Conservation (phyloP, 2,113 vertebrate genomes). For the Corynorhinus townsendii region DNA sequence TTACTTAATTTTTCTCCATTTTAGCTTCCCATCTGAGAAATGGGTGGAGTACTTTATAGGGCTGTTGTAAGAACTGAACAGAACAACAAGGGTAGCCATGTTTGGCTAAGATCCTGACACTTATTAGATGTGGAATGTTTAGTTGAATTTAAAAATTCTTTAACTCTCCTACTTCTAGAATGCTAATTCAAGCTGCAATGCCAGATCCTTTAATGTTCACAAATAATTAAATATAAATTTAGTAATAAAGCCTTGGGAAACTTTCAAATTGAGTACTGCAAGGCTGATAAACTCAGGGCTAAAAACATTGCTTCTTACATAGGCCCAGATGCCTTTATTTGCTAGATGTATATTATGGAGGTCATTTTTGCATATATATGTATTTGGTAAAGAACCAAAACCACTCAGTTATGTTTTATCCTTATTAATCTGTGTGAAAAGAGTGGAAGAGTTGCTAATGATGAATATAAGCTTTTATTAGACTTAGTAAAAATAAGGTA, state of each 20-base stretch:
- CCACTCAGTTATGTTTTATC: slow-evolving; percentile 52
- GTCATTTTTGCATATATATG: slow-evolving; percentile 21
- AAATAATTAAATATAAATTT: slow-evolving; percentile 60
- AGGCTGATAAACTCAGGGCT: slow-evolving; percentile 23
- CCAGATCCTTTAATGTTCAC: slow-evolving; percentile 13
- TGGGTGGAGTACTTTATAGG: neutral
- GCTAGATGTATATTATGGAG: neutral
- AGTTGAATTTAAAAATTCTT: neutral
- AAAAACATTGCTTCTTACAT: slow-evolving; percentile 37
- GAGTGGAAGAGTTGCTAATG: slow-evolving; percentile 35
- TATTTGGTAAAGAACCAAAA: slow-evolving; percentile 50
- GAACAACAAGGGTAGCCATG: neutral
- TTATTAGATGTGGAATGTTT: neutral
- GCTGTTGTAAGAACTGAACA: neutral
- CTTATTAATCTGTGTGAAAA: slow-evolving; percentile 61
- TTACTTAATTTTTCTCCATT: neutral
- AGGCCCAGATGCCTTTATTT: slow-evolving; percentile 4
- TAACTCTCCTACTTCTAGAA: neutral
- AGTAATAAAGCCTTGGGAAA: neutral
- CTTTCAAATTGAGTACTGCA: slow-evolving; percentile 32
- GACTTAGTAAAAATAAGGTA: slow-evolving; percentile 40
- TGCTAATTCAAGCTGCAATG: slow-evolving; percentile 25
- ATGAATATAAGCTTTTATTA: slow-evolving; percentile 42
- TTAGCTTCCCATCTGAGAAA: neutral
- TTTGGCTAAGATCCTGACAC: neutral